Evolutionary conservation across 2,797 vertebrate genomes (phyloP).

Genomic region (Galagoides demidoff): DNA sequence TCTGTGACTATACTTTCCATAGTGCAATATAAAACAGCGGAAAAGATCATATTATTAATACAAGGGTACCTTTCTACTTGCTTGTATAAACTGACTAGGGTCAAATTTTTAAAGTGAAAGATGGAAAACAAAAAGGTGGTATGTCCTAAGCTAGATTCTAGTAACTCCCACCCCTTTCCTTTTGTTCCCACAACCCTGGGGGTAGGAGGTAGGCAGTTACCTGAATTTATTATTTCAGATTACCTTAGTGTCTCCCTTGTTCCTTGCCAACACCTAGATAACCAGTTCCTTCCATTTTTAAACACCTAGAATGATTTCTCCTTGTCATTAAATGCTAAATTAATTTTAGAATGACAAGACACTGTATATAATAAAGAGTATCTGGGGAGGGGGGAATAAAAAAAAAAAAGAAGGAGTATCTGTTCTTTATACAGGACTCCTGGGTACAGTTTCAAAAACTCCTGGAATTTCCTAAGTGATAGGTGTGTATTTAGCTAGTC

Average conservation of each 20-base stretch:
- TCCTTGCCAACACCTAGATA: neutral
- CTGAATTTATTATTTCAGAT: neutral
- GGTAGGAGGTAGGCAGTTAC: neutral
- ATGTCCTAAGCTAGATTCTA: neutral
- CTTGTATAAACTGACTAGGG: neutral
- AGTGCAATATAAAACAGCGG: neutral
- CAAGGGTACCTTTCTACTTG: neutral
- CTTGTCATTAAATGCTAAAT: neutral
- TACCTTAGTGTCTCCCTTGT: neutral
- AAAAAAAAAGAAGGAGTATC: neutral
- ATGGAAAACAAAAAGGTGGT: neutral
- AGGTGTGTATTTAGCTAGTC: neutral
- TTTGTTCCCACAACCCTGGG: neutral
- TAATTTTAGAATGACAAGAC: neutral
- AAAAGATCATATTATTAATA: neutral
- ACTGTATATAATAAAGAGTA: neutral
- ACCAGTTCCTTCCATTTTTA: neutral
- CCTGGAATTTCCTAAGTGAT: neutral
- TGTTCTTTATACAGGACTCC: neutral
- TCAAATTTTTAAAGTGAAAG: conserved; percentile 22
- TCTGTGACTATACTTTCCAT: neutral
- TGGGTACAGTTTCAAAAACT: neutral
- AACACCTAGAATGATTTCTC: neutral
- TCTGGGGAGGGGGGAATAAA: neutral
- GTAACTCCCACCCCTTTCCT: neutral